These are phyloP conservation scores for Oreochromis tanganicae DNA, from an alignment of 2,113 vertebrate genomes.

Conservation along the genomic window DNA sequence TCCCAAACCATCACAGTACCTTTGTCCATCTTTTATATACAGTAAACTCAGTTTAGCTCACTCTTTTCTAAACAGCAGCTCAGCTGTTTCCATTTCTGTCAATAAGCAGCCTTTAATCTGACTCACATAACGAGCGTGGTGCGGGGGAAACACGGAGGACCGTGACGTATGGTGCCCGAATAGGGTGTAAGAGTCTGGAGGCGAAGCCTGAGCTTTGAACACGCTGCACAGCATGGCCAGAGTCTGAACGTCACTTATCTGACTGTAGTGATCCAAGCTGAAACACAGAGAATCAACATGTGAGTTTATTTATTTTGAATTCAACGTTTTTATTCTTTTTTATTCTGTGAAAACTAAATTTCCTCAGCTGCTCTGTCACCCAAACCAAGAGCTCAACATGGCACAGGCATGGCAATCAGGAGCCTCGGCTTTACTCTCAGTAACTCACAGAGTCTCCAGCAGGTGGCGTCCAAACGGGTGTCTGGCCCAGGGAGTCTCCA, in stretches of 20 bases:
- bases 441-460: slow-evolving; percentile 91
- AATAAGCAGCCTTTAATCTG: neutral
- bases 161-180: slow-evolving; percentile 75
- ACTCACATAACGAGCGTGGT: slow-evolving; percentile 84
- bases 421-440: neutral
- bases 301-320: neutral
- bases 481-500: slow-evolving; percentile 92
- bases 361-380: neutral
- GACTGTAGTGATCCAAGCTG: slow-evolving; percentile 93
- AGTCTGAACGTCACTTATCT: slow-evolving; percentile 92
- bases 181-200: slow-evolving; percentile 74
- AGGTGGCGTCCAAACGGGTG: slow-evolving; percentile 96
- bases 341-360: neutral
- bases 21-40: neutral
- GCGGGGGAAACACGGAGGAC: slow-evolving; percentile 68
- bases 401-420: neutral
- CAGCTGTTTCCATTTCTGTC: neutral
- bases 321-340: neutral
- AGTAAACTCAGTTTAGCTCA: neutral
- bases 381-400: rapidly evolving
- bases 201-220: slow-evolving; percentile 82
- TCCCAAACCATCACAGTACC: rapidly evolving
- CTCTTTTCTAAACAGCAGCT: neutral
- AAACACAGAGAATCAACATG: neutral
- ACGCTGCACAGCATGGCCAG: slow-evolving; percentile 96